A percentile compares a stretch with the other conserved stretches of the same genome.
Evolutionary conservation across 2,113 vertebrate genomes (phyloP).

Genomic region (Merops nubicus): DNA sequence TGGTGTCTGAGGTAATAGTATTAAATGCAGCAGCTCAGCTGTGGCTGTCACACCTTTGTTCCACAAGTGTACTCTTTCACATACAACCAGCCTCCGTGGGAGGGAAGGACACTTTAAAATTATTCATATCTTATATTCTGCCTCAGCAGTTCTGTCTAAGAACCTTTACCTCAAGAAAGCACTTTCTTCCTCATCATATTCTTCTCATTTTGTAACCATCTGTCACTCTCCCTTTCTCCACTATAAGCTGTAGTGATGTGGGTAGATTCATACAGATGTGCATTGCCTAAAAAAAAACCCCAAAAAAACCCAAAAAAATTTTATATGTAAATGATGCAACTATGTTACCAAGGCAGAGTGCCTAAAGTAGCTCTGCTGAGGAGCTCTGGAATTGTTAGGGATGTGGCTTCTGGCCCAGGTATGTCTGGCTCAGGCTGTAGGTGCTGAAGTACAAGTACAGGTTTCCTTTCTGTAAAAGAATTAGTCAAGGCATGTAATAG

Average conservation of each 20-base stretch:
- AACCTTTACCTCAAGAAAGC: neutral
- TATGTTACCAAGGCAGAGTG: neutral
- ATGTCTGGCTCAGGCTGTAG: neutral
- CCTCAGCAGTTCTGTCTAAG: neutral
- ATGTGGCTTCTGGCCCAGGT: neutral
- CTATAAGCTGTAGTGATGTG: neutral
- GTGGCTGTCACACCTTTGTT: neutral
- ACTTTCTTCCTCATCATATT: neutral
- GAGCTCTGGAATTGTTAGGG: neutral
- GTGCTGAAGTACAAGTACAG: neutral
- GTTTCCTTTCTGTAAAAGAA: neutral
- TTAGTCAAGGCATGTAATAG: neutral
- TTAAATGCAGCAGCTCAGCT: neutral
- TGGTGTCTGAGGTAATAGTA: neutral
- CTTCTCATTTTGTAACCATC: neutral
- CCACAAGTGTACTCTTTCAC: neutral
- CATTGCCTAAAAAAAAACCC: too few species aligned
- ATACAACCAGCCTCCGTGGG: neutral
- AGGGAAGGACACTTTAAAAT: neutral
- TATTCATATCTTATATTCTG: neutral
- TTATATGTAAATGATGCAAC: neutral
- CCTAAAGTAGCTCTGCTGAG: neutral
- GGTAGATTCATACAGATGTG: neutral
- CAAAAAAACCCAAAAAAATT: too few species aligned
- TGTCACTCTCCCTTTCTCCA: neutral